Evolutionary conservation across 2,888 invertebrate genomes (phyloP), one percentile per base, ranked within the genome.

Genomic region (Notodonta dromedarius): DNA sequence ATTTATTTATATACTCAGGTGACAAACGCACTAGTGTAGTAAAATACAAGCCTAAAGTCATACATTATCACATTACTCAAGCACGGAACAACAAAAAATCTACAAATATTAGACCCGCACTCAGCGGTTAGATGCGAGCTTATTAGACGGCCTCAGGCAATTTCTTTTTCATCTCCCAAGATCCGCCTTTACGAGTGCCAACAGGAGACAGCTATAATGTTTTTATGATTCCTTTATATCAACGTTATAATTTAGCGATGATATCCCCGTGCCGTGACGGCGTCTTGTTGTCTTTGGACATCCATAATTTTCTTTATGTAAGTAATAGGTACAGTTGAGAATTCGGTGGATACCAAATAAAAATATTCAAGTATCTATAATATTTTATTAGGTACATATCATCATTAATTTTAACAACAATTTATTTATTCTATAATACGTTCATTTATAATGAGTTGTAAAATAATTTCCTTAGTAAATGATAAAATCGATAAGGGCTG

Each of bases 151-250:
- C 39, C 54, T 54, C 1, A 35, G 54, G 54, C 7, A 39, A 54
- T 54, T 35, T 39, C 32, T 54, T n/a, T 39, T 39, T 54, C 54
- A 54, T 54, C 53, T 53, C 53, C 35, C 53, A 35, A 53, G 13
- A 39, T n/a, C 39, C 39, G 14, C 39, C 35, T 54, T 54, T 54
- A 54, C 39, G 52, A 52, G 52, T 54, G 32, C 14, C 35, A 13
- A 54, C 39, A 54, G n/a, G n/a, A 54, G 54, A 39, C 54, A 14
- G 39, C 39, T 39, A 14, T 54, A 54, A 54, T 54, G n/a, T 54
- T 54, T 54, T 54, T 54, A 54, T 14, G 54, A 54, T 54, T 54
- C 39, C 39, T 54, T 54, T 54, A 39, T 39, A 8, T 14, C 54
- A 35, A 54, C 54, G 39, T 39, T 54, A 39, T 54, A 54, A 54